Evolutionary conservation across 1,140 invertebrate species (phyloP), one percentile per base, ranked within the genome.

Genomic region (Aphaenogaster ashmeadi): DNA sequence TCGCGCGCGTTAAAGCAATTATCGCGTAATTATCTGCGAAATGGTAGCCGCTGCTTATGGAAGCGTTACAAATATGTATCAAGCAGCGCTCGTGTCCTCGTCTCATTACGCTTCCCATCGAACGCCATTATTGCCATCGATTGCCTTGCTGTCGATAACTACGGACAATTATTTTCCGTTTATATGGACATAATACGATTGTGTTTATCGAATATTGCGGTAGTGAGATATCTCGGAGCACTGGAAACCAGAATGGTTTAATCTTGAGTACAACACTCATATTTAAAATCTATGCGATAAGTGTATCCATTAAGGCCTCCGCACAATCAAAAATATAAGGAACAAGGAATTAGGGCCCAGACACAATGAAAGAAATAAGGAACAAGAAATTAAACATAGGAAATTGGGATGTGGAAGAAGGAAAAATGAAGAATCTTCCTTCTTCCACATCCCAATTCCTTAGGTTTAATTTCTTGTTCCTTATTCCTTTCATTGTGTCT

Each of bases 1-100:
- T 58, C 72, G 67, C n/a, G 52, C 27, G 54, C 64, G 69, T 33
- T 44, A 27, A 27, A 58, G 50, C 38, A 44, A 72, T 71, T 81
- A 81, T 81, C 69, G 54, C 41, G 11, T 36, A 79, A 64, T 79
- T 84, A 84, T 84, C 69, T 84, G 38, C n/a, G 38, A 71, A 38
- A 50, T 50, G 50, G n/a, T 2, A 27, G n/a, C 77, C 33, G 47
- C 15, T 4, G 75, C 47, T 41, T 15, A 11, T 21, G 3, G 50
- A 36, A 54, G 21, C 15, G 8, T 64, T 36, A 44, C 21, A 38
- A 52, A 56, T 27, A 27, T 3, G 6, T 21, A 67, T 36, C 38
- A 33, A 81, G 71, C 21, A 21, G 5, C 18, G 6, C 33, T 4
- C 1, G 15, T 69, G 21, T 4, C 18, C 15, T 27, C 21, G 36